Evolutionary conservation across 2,113 vertebrate species (phyloP).

Genomic region (Pituophis catenifer): DNA sequence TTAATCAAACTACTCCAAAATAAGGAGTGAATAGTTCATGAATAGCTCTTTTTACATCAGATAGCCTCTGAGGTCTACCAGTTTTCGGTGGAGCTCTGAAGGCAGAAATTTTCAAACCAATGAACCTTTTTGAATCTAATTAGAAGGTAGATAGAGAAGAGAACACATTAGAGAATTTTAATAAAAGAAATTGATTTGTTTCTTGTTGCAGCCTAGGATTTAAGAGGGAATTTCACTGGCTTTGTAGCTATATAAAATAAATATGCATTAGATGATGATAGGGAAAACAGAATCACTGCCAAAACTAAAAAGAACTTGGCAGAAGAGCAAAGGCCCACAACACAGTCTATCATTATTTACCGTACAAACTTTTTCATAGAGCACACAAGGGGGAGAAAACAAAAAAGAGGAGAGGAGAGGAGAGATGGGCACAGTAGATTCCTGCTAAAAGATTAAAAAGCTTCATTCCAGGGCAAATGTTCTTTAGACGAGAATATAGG

Average conservation of each 20-base stretch:
- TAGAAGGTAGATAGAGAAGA: slow-evolving; percentile 53
- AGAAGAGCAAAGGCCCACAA: slow-evolving; percentile 71
- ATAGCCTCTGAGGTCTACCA: neutral
- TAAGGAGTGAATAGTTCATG: neutral
- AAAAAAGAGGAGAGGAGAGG: slow-evolving; percentile 49
- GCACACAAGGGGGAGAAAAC: slow-evolving; percentile 63
- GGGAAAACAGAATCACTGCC: slow-evolving; percentile 75
- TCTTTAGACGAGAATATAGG: slow-evolving; percentile 49
- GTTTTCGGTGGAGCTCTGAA: neutral
- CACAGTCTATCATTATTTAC: slow-evolving; percentile 71
- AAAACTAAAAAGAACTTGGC: slow-evolving; percentile 77
- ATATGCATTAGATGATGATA: slow-evolving; percentile 81
- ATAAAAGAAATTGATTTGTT: slow-evolving; percentile 66
- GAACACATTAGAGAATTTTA: slow-evolving; percentile 68
- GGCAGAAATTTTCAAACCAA: slow-evolving; percentile 55
- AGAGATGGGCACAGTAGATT: slow-evolving; percentile 63
- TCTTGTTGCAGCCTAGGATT: slow-evolving; percentile 73
- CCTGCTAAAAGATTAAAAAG: slow-evolving; percentile 66
- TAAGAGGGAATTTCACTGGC: slow-evolving; percentile 75
- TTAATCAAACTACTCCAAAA: neutral
- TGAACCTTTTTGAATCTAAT: slow-evolving; percentile 71
- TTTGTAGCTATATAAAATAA: slow-evolving; percentile 79
- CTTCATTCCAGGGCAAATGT: slow-evolving; percentile 56
- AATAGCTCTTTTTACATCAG: neutral
- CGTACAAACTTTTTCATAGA: slow-evolving; percentile 70